Percentiles rank a stretch among this genome's conserved stretches.
Evolutionary conservation across 1,140 invertebrate species (phyloP).

Genomic region (Tetranychus cinnabarinus): DNA sequence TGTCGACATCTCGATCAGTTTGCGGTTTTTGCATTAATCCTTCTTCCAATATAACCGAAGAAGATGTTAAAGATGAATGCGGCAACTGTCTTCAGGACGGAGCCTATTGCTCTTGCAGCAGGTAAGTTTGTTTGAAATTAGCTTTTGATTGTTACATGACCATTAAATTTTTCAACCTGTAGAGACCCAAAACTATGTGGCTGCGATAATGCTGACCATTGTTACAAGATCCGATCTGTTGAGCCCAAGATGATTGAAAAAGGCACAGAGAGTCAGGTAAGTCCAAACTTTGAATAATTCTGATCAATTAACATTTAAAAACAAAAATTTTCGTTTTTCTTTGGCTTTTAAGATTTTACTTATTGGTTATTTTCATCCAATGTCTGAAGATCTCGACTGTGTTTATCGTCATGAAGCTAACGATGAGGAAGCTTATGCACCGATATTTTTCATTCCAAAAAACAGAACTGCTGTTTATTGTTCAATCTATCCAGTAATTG

Average conservation of each 20-base stretch:
- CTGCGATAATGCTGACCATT: conserved; percentile 5
- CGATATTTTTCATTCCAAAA: conserved; percentile 1
- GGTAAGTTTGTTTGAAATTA: not conserved
- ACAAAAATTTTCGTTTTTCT: no score
- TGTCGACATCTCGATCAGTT: not conserved
- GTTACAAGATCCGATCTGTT: conserved; percentile 3
- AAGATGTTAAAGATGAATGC: conserved; percentile 4
- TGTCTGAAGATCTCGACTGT: conserved; percentile 1
- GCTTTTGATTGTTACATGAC: not conserved
- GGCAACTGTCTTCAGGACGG: conserved; percentile 4
- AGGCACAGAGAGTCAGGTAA: not conserved
- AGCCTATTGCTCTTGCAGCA: conserved; percentile 3
- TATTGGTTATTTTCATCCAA: conserved; percentile 6
- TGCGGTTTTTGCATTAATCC: conserved; percentile 7
- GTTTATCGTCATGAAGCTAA: not conserved
- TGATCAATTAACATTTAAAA: no score
- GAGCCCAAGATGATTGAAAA: not conserved
- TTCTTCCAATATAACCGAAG: not conserved
- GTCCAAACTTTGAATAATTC: not conserved
- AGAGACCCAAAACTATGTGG: conserved; percentile 8
- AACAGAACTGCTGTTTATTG: conserved; percentile 6
- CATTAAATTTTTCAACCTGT: not conserved
- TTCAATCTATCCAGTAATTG: conserved; percentile 1
- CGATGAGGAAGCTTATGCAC: not conserved
- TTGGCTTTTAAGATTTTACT: conserved; percentile 2